A percentile compares a stretch with the other conserved stretches of the same genome.
Conservation (phyloP, 2,888 invertebrate species). For the Melipona bicolor region DNA sequence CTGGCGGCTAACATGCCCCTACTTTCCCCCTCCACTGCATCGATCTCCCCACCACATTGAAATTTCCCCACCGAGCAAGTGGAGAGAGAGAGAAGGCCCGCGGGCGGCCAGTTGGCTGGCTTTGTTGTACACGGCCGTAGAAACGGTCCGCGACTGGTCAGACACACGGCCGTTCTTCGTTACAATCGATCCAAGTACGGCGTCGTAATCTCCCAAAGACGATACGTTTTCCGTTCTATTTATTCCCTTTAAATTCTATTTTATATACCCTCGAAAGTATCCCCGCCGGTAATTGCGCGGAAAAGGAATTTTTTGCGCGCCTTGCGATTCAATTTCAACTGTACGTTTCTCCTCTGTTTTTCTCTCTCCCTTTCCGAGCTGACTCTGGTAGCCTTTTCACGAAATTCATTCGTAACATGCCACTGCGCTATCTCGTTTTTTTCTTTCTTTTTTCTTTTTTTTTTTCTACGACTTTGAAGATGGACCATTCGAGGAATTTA, state of each 20-base stretch:
- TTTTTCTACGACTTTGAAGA: background rate
- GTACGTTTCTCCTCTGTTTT: background rate
- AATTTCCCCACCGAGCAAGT: no score
- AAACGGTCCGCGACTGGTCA: background rate
- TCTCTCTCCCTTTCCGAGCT: constrained; percentile 30
- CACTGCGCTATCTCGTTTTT: constrained; percentile 22
- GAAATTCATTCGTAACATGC: constrained; percentile 14
- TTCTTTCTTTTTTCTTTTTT: background rate
- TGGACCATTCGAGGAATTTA: constrained; percentile 11
- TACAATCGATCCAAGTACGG: background rate
- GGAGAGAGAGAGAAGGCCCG: no score
- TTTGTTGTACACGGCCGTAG: background rate
- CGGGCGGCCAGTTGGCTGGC: no score
- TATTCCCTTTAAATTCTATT: background rate
- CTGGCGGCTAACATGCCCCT: no score
- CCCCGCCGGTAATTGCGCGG: background rate
- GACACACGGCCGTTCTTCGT: background rate
- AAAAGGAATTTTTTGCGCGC: constrained; percentile 15
- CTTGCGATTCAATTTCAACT: constrained; percentile 42
- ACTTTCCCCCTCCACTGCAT: no score
- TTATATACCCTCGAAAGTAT: background rate
- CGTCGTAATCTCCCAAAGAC: background rate
- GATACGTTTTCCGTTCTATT: background rate
- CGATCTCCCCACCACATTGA: no score
- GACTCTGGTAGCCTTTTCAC: constrained; percentile 33